Evolutionary conservation across 1,140 invertebrate genomes (phyloP).

Genomic region (Cyclina sinensis): DNA sequence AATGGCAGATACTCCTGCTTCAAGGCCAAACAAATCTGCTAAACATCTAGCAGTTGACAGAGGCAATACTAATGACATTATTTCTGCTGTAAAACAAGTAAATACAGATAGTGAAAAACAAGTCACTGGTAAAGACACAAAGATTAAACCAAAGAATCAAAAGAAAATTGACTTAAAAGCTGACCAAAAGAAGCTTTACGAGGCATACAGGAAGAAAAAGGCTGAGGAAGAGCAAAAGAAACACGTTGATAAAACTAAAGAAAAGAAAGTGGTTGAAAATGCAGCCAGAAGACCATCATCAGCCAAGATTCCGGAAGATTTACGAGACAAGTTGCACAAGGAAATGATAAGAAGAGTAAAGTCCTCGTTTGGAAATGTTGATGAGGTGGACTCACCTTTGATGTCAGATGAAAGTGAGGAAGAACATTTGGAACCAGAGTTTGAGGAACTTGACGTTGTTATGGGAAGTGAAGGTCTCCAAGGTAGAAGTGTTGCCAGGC

Average conservation of each 20-base stretch:
- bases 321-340: neutral
- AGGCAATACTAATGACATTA: neutral
- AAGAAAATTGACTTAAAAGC: neutral
- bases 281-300: constrained; percentile 30
- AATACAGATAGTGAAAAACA: neutral
- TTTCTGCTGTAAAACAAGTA: neutral
- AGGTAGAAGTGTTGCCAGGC: neutral
- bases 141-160: neutral
- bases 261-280: neutral
- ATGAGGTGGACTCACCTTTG: neutral
- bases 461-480: neutral
- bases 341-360: constrained; percentile 13
- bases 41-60: neutral
- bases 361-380: constrained; percentile 21
- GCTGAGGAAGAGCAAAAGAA: neutral
- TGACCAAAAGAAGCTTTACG: constrained; percentile 9
- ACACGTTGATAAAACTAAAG: neutral
- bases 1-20: neutral
- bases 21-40: neutral
- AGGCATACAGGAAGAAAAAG: constrained; percentile 21
- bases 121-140: neutral
- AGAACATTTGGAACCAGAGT: neutral
- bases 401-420: neutral
- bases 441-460: neutral
- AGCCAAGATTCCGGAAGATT: constrained; percentile 47